Percentiles rank a stretch among this genome's conserved stretches.
These are phyloP conservation scores for Diarsia brunnea DNA, from an alignment of 2,888 invertebrate genomes.

Conservation along the genomic window DNA sequence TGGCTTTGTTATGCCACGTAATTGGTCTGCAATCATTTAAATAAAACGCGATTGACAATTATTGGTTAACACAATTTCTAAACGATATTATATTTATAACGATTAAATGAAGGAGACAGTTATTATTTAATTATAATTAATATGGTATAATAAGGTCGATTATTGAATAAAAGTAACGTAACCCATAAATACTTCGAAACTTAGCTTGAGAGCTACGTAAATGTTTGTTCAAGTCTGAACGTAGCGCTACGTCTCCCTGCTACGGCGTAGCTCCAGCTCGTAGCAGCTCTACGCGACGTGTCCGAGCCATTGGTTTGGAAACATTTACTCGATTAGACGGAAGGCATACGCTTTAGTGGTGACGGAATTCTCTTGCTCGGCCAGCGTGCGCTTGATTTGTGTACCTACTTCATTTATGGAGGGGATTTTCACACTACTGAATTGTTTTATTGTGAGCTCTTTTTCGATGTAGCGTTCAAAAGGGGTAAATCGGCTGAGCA, in stretches of 20 bases:
- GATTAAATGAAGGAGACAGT: neutral
- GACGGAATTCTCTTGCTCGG: conserved; percentile 79
- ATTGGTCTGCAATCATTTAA: conserved; percentile 72
- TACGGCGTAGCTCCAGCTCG: conserved; percentile 76
- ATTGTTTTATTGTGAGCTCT: conserved; percentile 61
- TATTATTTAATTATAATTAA: neutral
- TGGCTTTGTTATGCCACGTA: conserved; percentile 71
- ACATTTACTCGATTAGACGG: conserved; percentile 87
- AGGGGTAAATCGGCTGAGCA: conserved; percentile 43
- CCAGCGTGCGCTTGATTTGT: conserved; percentile 73
- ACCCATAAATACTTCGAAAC: conserved; percentile 69
- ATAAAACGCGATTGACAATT: conserved; percentile 56
- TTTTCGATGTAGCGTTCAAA: conserved; percentile 50
- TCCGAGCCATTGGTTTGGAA: conserved; percentile 84
- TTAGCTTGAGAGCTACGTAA: conserved; percentile 74
- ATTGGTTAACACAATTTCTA: neutral
- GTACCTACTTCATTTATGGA: conserved; percentile 69
- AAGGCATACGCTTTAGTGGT: conserved; percentile 86
- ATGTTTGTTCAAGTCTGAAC: conserved; percentile 80
- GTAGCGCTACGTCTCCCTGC: conserved; percentile 72
- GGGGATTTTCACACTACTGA: conserved; percentile 58
- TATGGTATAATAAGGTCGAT: conserved; percentile 6
- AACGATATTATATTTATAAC: neutral
- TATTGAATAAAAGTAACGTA: conserved; percentile 50
- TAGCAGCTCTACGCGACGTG: conserved; percentile 82